Evolutionary conservation across 2,113 vertebrate species (phyloP), one percentile per base, ranked within the genome.

Genomic region (Tretioscincus oriximinensis): DNA sequence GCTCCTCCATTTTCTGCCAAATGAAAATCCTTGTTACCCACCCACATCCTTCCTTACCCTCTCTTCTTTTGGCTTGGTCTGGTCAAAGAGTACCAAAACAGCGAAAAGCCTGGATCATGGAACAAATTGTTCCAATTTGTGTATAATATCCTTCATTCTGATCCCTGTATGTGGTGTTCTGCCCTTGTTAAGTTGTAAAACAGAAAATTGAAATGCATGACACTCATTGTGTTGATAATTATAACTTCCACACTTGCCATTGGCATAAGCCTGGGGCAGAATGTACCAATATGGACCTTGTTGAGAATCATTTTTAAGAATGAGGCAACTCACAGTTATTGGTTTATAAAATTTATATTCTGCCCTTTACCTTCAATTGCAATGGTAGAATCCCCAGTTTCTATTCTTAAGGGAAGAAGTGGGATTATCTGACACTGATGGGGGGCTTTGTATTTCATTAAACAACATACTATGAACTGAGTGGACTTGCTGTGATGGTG

Each of bases 11-110:
- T 68, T 47, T 4, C 45, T 54, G 4, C 21, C 54, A 58, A 20
- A 9, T 67, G 74, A 22, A 60, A 76, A 9, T 64, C 31, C 75
- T 49, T 1, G 14, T 28, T 20, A 41, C 26, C 61, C 75, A 68
- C 63, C 45, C 65, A 78, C 76, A 51, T 45, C 75, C 61, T 78
- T 68, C 76, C 45, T 78, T 12, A 54, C 28, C 65, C 24, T 35
- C 28, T 78, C 5, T 54, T 54, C 47, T 31, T 29, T 24, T 51
- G n/a, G 5, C 9, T 12, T 41, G 67, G 49, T 28, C 28, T 68
- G 22, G 28, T 45, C 75, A 28, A 65, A 18, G 65, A 28, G 9
- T 65, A 49, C 61, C 26, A 24, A 45, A 45, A 64, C 41, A 64
- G 16, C 28, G 60, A 65, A 77, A 65, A 28, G 28, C 8, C 24